Evolutionary conservation across 1,140 invertebrate species (phyloP).

Genomic region (Hermetia illucens): DNA sequence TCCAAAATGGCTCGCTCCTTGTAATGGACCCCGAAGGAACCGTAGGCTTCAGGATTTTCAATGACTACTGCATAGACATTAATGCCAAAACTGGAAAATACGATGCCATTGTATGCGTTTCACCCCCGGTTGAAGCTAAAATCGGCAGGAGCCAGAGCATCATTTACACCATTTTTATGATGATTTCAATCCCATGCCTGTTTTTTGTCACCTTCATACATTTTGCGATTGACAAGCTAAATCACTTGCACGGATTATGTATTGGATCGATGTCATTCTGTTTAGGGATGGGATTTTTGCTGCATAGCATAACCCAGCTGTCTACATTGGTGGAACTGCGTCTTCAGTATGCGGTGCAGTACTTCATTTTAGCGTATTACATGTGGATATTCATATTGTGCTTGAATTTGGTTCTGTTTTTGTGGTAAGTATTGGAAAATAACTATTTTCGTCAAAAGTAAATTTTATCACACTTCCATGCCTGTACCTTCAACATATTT

Average conservation of each 20-base stretch:
- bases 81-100: conserved; percentile 18
- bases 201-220: conserved; percentile 22
- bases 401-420: conserved; percentile 22
- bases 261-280: conserved; percentile 22
- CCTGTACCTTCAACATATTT: too few relatives aligned
- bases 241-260: conserved; percentile 21
- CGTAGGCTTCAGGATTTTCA: conserved; percentile 17
- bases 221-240: conserved; percentile 13
- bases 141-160: conserved; percentile 15
- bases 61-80: conserved; percentile 24
- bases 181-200: conserved; percentile 23
- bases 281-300: conserved; percentile 22
- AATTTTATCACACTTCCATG: not conserved
- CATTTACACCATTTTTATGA: conserved; percentile 21
- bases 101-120: conserved; percentile 23
- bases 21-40: conserved; percentile 21
- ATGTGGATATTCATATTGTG: conserved; percentile 26
- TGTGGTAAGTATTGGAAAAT: conserved; percentile 13
- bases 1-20: conserved; percentile 23
- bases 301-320: conserved; percentile 25
- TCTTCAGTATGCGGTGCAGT: conserved; percentile 25
- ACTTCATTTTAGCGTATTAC: conserved; percentile 23
- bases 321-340: conserved; percentile 14
- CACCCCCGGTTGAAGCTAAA: conserved; percentile 21
- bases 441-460: not conserved